phyloP scores from a whole-genome alignment of 2,797 vertebrate species.

The Chaetophractus vellerosus region DNA sequence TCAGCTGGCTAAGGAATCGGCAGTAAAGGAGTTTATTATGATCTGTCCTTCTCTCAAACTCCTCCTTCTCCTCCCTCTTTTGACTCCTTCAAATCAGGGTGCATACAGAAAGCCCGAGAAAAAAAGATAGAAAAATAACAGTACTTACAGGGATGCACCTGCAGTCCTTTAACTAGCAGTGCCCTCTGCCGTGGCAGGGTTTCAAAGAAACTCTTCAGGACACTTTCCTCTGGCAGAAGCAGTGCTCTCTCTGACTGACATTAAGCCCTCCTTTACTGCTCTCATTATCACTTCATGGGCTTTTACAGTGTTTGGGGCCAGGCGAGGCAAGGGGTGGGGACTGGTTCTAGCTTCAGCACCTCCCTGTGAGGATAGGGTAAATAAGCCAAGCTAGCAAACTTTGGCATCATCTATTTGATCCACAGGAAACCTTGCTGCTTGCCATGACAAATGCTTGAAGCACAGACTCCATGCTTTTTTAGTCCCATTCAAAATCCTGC shows the following conservation, averaged over 20 bases:
- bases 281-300: rapidly evolving
- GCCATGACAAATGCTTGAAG: not conserved
- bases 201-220: not conserved
- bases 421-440: not conserved
- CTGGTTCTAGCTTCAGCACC: rapidly evolving
- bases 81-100: not conserved
- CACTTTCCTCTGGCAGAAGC: not conserved
- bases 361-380: not conserved
- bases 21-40: not conserved
- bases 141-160: not conserved
- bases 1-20: rapidly evolving
- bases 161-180: not conserved
- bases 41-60: not conserved
- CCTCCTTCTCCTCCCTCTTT: not conserved
- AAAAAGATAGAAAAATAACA: not conserved
- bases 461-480: not conserved
- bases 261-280: rapidly evolving
- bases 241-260: not conserved
- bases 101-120: not conserved
- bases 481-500: not conserved
- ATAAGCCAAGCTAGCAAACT: not conserved
- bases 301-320: rapidly evolving
- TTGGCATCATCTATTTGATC: not conserved
- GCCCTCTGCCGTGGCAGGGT: rapidly evolving
- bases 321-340: rapidly evolving